Conservation (phyloP, 2,113 vertebrate genomes). For the Drymodes brunneopygia region DNA sequence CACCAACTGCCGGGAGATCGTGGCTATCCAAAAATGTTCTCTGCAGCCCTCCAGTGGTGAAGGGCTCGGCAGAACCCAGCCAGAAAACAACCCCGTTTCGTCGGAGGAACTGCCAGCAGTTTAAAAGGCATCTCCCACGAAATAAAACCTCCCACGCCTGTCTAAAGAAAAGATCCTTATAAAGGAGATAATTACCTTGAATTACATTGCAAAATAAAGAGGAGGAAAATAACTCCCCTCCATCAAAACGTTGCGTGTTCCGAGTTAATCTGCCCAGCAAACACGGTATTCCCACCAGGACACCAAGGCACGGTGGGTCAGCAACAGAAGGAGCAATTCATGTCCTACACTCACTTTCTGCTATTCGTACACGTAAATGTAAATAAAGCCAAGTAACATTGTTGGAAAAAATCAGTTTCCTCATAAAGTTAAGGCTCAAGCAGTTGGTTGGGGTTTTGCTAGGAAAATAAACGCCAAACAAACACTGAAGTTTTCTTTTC, state of each 20-base stretch:
- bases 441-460: accelerated
- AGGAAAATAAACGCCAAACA: neutral
- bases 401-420: neutral
- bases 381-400: neutral
- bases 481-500: neutral
- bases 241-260: neutral
- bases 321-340: neutral
- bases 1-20: neutral
- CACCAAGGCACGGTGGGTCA: neutral
- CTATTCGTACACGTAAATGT: neutral
- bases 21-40: conserved; percentile 46
- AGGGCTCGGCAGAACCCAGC: neutral
- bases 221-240: neutral
- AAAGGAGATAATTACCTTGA: neutral
- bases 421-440: neutral
- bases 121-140: neutral
- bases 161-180: neutral
- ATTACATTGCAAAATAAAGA: neutral
- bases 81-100: neutral
- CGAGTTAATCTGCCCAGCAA: neutral
- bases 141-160: neutral
- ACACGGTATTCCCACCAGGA: neutral
- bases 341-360: neutral
- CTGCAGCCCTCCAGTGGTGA: conserved; percentile 73
- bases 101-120: neutral